Evolutionary conservation across 1,140 invertebrate genomes (phyloP), one percentile per base, ranked within the genome.

Genomic region (Campoletis sonorensis): DNA sequence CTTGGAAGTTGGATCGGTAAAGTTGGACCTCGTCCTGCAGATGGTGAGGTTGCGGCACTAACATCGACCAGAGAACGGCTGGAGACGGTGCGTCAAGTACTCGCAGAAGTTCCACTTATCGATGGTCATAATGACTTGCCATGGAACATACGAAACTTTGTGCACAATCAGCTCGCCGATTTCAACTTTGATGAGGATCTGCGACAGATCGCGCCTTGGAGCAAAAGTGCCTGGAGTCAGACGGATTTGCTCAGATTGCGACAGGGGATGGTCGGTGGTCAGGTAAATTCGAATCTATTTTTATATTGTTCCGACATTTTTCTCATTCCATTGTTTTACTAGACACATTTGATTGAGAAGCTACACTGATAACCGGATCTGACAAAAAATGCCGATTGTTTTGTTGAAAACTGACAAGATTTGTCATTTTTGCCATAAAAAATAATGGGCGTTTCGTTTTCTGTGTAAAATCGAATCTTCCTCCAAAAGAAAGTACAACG

Each of bases 71-170:
- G 85, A 76, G 92, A 92, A 80, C 90, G 93, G 37, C 85, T 94
- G 82, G 92, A 94, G 75, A 92, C 90, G 26, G 93, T 93, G 58
- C 88, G 91, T 64, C 92, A 93, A 83, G 92, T 93, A 33, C 87
- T 94, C 45, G 91, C 90, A 54, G 93, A 94, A 83, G 93, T 94
- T 85, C 93, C 93, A 37, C 89, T 94, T 84, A 94, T 94, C 87
- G 93, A 94, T 85, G 93, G 93, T 86, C 97, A 98, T 92, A 97
- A 97, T 92, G 97, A 98, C 87, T 89, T 98, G 37, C 95, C 96
- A 0, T 97, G 96, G 95, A 97, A 97, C 88, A 96, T 97, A 75
- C 90, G 96, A 80, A 96, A 96, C 89, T 96, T 96, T 83, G 93
- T 96, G 8, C 95, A 95, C 85, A 96, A 96, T 88, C 95, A 96